Evolutionary conservation across 2,113 vertebrate genomes (phyloP).

Genomic region (Crypturellus undulatus): DNA sequence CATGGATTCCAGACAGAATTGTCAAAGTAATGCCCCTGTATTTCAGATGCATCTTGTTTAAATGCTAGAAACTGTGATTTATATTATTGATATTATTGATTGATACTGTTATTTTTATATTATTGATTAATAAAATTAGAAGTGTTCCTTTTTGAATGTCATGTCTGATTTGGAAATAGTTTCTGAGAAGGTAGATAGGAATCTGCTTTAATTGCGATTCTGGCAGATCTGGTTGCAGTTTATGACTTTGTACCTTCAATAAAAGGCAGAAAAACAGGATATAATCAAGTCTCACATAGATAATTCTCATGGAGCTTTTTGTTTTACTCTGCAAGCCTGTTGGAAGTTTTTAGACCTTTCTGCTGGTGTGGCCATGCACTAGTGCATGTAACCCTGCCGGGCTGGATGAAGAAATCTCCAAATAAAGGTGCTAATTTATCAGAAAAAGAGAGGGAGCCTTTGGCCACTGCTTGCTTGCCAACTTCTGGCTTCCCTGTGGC

Average conservation of each 20-base stretch:
- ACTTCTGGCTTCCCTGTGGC: not conserved
- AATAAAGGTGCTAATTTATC: not conserved
- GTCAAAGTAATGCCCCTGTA: rapidly evolving
- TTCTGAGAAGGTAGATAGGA: not conserved
- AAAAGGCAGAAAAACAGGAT: not conserved
- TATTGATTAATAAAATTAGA: not conserved
- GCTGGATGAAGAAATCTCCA: not conserved
- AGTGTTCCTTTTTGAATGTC: not conserved
- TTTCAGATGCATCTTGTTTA: not conserved
- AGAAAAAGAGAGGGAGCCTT: not conserved
- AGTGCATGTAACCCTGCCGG: not conserved
- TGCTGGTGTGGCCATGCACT: too few relatives aligned
- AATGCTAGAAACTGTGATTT: not conserved
- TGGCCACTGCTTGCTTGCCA: rapidly evolving
- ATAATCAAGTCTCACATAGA: not conserved
- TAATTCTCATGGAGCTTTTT: not conserved
- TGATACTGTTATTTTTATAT: rapidly evolving
- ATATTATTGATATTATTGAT: too few relatives aligned
- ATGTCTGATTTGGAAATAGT: not conserved
- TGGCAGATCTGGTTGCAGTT: not conserved
- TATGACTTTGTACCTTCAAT: not conserved
- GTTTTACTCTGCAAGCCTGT: not conserved
- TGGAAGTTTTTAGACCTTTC: not conserved
- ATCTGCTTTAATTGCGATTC: not conserved
- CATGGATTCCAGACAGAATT: not conserved